Percentiles rank a stretch among this genome's conserved stretches.
Evolutionary conservation across 2,113 vertebrate species (phyloP).

Genomic region (Sphaerodactylus townsendi): DNA sequence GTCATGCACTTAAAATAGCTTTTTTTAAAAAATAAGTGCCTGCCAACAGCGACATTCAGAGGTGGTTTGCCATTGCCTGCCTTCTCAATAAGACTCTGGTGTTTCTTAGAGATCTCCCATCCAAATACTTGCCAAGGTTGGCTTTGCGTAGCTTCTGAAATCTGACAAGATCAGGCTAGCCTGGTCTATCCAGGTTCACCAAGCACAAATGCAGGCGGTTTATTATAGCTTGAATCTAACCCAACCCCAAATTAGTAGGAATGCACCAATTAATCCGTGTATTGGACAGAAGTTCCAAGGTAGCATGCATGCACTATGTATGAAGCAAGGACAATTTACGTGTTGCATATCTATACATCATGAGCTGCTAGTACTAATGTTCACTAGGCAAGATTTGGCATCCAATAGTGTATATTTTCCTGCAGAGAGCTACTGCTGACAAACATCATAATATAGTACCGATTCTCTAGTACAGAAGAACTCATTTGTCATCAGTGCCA

Average conservation of each 20-base stretch:
- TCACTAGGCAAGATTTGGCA: conserved; percentile 40
- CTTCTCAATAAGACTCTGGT: too few species aligned
- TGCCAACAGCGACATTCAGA: not conserved
- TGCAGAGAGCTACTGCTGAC: conserved; percentile 39
- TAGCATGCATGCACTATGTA: not conserved
- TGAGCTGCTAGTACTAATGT: not conserved
- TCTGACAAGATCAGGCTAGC: too few species aligned
- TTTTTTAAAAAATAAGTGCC: too few species aligned
- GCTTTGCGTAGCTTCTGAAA: too few species aligned
- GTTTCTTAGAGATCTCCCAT: too few species aligned
- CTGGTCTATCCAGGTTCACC: not conserved
- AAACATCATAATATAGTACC: conserved; percentile 56
- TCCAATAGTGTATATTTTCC: not conserved
- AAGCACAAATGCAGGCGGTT: conserved; percentile 13
- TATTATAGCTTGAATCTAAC: not conserved
- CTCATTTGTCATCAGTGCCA: conserved; percentile 60
- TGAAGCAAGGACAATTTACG: not conserved
- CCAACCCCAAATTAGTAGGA: conserved; percentile 5
- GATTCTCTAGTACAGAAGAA: conserved; percentile 63
- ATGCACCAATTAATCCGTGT: not conserved
- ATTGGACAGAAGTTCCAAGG: not conserved
- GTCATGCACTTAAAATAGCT: too few species aligned
- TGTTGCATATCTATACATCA: not conserved
- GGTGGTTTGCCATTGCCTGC: too few species aligned
- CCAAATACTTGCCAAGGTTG: too few species aligned